Base-by-base conservation (phyloP, 1,140 invertebrate genomes). In the Metopolophium dirhodum region DNA sequence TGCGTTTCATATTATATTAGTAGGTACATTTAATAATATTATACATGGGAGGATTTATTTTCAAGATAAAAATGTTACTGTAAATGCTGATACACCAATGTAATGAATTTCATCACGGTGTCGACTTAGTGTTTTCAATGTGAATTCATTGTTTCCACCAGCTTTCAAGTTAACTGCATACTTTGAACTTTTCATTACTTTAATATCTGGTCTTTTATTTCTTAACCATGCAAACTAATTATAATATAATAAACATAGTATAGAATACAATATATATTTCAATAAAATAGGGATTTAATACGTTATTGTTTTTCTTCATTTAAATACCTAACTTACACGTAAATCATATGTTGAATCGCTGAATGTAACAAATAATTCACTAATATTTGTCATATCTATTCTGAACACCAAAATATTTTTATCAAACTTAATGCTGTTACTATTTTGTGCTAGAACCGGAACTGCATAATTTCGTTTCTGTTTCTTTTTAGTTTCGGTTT, bases 301-400 rank as follows among this genome's bases (percentile, higher is more conserved):
- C 30, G 23, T 41, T 45, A 45, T 45, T 11, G 22, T 45, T 85
- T 26, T 41, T 85, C 30, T 35, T 77, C n/a, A n/a, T 88, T 51
- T 49, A 54, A 30, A 88, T 26, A 41, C 41, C 41, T 41, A 54
- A 90, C 54, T 90, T 90, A 61, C 89, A 41, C 49, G 89, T 41
- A 90, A 68, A 30, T 90, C 51, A 54, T 57, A 22, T 35, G 89
- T 90, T 14, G 37, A 37, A 61, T 90, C 51, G 30, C n/a, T 90
- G 23, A 90, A 20, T 14, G 89, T 90, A 37, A 90, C 89, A 68
- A 90, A 90, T 41, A 90, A 26, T 37, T 41, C 22, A 9, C 37
- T 41, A 23, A 90, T 57, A 57, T 35, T 90, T 57, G 61, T 57
- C 51, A 90, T 90, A 90, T 90, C 89, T 54, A 90, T 68, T 90